A percentile compares a stretch with the other conserved stretches of the same genome.
These are phyloP conservation scores for Phocoena phocoena DNA, from an alignment of 2,113 vertebrate species.

Conservation along the genomic window DNA sequence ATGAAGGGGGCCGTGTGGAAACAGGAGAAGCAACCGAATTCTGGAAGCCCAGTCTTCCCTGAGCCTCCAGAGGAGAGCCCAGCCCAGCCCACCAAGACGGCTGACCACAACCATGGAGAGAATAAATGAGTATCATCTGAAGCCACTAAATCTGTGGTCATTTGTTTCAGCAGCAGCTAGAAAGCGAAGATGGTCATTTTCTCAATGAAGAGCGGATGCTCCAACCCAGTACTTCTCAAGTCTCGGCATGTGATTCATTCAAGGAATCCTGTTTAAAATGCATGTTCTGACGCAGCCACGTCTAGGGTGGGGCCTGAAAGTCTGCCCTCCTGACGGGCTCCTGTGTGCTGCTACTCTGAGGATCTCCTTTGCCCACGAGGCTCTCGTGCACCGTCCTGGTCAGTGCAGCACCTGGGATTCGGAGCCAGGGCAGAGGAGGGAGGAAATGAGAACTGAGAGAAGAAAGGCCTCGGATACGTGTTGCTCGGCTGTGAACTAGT, in stretches of 20 bases:
- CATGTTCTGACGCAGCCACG: not conserved
- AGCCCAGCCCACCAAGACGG: not conserved
- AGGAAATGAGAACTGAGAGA: not conserved
- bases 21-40: rapidly evolving
- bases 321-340: not conserved
- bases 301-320: not conserved
- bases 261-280: not conserved
- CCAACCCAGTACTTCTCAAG: not conserved
- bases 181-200: not conserved
- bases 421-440: not conserved
- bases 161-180: not conserved
- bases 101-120: not conserved
- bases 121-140: not conserved
- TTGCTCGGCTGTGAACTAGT: not conserved
- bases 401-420: not conserved
- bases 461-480: not conserved
- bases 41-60: not conserved
- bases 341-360: not conserved
- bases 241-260: not conserved
- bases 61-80: not conserved
- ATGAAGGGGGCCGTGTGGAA: not conserved
- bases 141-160: not conserved
- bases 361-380: not conserved
- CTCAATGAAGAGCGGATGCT: not conserved
- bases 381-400: rapidly evolving